Evolutionary conservation across 2,888 invertebrate genomes (phyloP).

Genomic region (Lochmaea crataegi): DNA sequence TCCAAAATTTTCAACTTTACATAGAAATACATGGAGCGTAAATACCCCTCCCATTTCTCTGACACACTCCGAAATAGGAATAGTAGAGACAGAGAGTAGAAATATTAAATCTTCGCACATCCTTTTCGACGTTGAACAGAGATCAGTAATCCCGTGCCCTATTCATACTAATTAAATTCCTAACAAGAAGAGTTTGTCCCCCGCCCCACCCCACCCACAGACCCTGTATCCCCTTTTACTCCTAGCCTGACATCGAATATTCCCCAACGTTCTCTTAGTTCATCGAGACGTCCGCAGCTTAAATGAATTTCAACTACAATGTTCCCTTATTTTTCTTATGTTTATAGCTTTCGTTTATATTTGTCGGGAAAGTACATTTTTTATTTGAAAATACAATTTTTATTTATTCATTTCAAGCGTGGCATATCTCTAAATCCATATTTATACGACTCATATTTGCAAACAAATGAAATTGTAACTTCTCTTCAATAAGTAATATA

Average conservation of each 20-base stretch:
- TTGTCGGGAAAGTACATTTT: background rate
- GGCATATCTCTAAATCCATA: too few relatives aligned
- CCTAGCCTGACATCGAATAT: constrained; percentile 19
- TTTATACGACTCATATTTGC: too few relatives aligned
- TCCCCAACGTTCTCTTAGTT: constrained; percentile 14
- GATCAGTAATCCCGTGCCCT: constrained; percentile 30
- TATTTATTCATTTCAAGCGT: too few relatives aligned
- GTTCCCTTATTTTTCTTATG: background rate
- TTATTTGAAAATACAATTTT: too few relatives aligned
- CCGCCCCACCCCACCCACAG: constrained; percentile 27
- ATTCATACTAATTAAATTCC: constrained; percentile 47
- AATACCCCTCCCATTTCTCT: constrained; percentile 12
- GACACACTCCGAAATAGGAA: constrained; percentile 3
- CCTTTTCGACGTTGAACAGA: constrained; percentile 27
- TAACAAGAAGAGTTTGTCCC: constrained; percentile 44
- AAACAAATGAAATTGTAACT: too few relatives aligned
- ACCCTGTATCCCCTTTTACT: background rate
- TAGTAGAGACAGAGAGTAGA: constrained; percentile 13
- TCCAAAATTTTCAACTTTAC: background rate
- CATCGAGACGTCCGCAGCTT: constrained; percentile 11
- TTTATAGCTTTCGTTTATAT: background rate
- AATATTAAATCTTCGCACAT: constrained; percentile 29
- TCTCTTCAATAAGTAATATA: too few relatives aligned
- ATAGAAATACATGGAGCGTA: background rate
- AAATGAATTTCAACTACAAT: constrained; percentile 9